These are phyloP conservation scores for Odontophorus gujanensis DNA, from an alignment of 2,113 vertebrate species.

Conservation along the genomic window DNA sequence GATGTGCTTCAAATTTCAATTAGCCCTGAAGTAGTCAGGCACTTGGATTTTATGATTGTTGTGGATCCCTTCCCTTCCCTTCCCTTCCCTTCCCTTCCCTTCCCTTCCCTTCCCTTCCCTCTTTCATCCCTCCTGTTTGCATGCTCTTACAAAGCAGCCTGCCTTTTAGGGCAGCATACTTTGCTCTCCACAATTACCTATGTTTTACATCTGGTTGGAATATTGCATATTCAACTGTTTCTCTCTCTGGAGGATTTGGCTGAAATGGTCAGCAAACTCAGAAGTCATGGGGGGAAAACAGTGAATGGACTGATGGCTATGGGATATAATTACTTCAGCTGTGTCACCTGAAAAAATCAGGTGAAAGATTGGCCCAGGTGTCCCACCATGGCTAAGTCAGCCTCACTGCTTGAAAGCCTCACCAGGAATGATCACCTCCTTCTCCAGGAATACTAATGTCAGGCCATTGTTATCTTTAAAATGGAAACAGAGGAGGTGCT, in stretches of 20 bases:
- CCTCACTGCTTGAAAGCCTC: background rate
- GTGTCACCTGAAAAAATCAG: background rate
- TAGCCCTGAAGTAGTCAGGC: background rate
- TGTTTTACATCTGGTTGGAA: background rate
- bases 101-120: too few relatives aligned
- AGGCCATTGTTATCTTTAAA: background rate
- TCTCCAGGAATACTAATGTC: background rate
- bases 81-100: too few relatives aligned
- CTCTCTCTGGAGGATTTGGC: background rate
- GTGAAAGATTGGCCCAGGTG: background rate
- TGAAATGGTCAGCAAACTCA: background rate
- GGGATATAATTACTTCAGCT: background rate
- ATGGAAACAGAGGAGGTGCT: background rate
- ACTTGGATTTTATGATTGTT: too few relatives aligned
- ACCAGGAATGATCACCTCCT: background rate
- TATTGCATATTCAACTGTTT: background rate
- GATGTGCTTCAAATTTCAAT: background rate
- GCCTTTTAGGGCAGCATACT: background rate
- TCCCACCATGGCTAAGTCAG: background rate
- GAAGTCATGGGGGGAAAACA: background rate
- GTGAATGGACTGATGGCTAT: background rate
- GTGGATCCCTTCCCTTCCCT: too few relatives aligned
- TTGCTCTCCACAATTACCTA: background rate
- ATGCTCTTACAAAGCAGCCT: accelerated
- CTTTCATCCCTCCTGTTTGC: background rate